These are phyloP conservation scores for Setophaga kirtlandii DNA, from an alignment of 2,113 vertebrate species.

Conservation along the genomic window DNA sequence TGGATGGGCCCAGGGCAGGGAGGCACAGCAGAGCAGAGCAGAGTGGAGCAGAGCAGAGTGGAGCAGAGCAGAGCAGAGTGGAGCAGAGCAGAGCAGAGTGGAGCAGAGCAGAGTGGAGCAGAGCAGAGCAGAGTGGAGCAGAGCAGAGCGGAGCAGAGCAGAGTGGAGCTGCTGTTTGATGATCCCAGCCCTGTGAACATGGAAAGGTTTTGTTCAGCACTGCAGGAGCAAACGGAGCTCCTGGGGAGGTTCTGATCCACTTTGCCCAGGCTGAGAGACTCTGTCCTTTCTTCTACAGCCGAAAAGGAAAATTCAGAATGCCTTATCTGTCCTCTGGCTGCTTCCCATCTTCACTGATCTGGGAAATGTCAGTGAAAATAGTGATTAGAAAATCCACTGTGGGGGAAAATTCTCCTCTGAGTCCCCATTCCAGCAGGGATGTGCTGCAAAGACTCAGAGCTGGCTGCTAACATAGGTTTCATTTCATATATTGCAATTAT, in stretches of 20 bases:
- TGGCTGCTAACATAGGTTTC: not conserved
- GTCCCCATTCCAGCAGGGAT: too few relatives aligned
- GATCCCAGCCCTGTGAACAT: not conserved
- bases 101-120: not conserved
- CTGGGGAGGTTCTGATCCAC: rapidly evolving
- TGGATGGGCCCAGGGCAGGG: not conserved
- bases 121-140: too few relatives aligned
- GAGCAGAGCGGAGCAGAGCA: not conserved
- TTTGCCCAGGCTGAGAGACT: not conserved
- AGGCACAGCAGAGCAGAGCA: not conserved
- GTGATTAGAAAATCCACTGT: not conserved
- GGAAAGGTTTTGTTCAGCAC: not conserved
- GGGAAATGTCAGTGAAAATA: not conserved
- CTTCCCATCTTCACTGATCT: not conserved
- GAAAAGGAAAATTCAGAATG: not conserved
- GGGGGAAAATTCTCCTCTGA: not conserved
- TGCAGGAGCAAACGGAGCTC: not conserved
- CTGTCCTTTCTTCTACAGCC: not conserved
- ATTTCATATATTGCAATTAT: not conserved
- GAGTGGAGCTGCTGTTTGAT: not conserved
- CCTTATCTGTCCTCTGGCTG: not conserved
- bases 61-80: not conserved
- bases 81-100: not conserved
- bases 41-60: not conserved
- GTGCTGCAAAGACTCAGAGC: not conserved